Conservation (phyloP, 2,797 vertebrate species). For the Apogon hyalosoma region DNA sequence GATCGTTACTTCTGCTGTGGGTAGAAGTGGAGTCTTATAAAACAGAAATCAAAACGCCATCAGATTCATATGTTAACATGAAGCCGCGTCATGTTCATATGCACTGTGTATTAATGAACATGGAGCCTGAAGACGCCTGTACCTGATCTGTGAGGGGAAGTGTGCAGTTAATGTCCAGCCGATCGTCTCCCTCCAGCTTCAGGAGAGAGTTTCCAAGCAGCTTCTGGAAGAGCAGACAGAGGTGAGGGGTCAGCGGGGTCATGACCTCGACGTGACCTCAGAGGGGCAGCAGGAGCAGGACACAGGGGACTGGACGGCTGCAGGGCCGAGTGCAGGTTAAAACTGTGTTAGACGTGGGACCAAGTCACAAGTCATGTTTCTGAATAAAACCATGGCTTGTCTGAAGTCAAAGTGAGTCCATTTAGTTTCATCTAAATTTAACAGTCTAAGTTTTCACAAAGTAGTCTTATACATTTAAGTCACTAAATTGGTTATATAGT, state of each 20-base stretch:
- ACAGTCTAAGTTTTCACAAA: too few species aligned
- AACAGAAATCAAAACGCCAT: neutral
- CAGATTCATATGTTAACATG: neutral
- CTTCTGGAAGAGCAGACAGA: conserved; percentile 85
- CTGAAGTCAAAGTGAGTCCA: too few species aligned
- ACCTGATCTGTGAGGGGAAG: conserved; percentile 98
- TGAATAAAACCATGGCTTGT: too few species aligned
- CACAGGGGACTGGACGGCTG: too few species aligned
- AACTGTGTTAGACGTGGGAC: too few species aligned
- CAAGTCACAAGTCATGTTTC: too few species aligned
- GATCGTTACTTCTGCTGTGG: neutral
- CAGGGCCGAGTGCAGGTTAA: too few species aligned
- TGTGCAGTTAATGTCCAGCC: conserved; percentile 98
- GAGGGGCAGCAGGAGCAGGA: too few species aligned
- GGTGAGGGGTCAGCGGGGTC: conserved; percentile 26
- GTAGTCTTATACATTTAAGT: too few species aligned
- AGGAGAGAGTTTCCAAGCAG: conserved; percentile 96
- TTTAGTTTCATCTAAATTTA: too few species aligned
- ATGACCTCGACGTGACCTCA: too few species aligned
- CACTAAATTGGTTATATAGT: too few species aligned
- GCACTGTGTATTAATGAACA: neutral
- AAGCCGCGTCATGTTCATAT: neutral
- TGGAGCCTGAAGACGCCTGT: conserved; percentile 1
- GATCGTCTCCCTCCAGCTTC: conserved; percentile 97
- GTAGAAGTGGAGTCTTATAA: neutral